These are phyloP conservation scores for Tauraco erythrolophus DNA, from an alignment of 2,113 vertebrate genomes.

Conservation along the genomic window DNA sequence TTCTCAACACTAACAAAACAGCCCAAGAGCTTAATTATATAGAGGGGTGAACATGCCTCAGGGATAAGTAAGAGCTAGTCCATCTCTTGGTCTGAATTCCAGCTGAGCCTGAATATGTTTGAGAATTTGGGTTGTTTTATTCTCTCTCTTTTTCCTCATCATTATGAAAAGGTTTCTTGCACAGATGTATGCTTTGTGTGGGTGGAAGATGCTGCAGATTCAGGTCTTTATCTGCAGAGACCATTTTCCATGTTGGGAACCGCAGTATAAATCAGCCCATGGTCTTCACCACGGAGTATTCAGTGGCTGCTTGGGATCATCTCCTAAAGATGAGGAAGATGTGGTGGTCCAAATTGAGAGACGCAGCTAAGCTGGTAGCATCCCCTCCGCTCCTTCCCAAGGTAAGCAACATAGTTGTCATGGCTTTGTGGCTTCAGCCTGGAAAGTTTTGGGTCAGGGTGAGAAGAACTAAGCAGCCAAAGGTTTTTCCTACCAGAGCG, in stretches of 20 bases:
- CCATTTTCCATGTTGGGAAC: neutral
- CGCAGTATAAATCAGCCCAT: neutral
- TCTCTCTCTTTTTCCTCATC: neutral
- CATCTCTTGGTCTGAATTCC: slow-evolving; percentile 74
- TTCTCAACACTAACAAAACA: slow-evolving; percentile 78
- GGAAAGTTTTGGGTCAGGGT: neutral
- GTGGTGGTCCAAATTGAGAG: neutral
- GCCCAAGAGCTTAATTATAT: slow-evolving; percentile 79
- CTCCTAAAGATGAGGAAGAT: neutral
- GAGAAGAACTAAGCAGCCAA: neutral
- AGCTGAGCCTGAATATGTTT: slow-evolving; percentile 67
- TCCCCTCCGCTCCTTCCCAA: neutral
- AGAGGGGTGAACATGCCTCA: slow-evolving; percentile 74
- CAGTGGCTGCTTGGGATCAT: neutral
- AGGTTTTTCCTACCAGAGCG: neutral
- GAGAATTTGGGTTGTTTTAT: slow-evolving; percentile 40
- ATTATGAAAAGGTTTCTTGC: slow-evolving; percentile 1
- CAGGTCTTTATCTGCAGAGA: neutral
- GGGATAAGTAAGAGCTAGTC: slow-evolving; percentile 76
- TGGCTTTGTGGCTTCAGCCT: neutral
- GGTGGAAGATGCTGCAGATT: neutral
- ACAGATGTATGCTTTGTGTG: neutral
- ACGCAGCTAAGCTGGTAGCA: neutral
- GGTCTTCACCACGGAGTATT: neutral
- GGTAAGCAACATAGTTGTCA: neutral